Base-by-base conservation (phyloP, 2,888 invertebrate genomes). In the Euplagia quadripunctaria region DNA sequence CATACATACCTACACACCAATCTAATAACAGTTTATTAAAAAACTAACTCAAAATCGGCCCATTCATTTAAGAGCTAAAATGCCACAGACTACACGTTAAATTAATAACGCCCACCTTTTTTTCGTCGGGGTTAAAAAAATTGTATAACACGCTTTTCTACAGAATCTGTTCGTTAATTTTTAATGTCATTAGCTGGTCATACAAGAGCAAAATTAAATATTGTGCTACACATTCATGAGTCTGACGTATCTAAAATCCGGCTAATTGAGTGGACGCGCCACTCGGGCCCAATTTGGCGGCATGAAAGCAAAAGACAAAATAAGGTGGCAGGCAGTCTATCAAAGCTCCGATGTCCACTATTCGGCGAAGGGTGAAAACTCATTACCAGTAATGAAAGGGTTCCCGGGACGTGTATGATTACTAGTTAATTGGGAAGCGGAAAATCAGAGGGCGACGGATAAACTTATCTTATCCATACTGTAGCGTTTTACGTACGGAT, bases 331-430 rank as follows among this genome's bases (percentile, higher is more conserved):
- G 85, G 79, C 85, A 85, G 89, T 89, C 91, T 89, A 91, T 91
- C 88, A 91, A 89, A 90, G 92, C 91, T 89, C 90, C 89, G 89
- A 93, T 94, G 95, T 94, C 94, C 95, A 95, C 91, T 93, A 93
- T 91, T 90, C 91, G 89, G 79, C 88, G 92, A 92, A 94, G 95
- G 94, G 94, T 92, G 93, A 94, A 95, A 96, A 95, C 94, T 95
- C 94, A 95, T 95, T 95, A 94, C 90, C 90, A 89, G 89, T 94
- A 94, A 95, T 95, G 93, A 95, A 96, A 95, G 94, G 94, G 93
- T 90, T 90, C 91, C 91, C 89, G 90, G 90, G 91, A 91, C 93
- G 94, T 95, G 92, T 94, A 94, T 95, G 94, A 94, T 94, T 95
- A 95, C 95, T 91, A 91, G 93, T 93, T 95, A 95, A 96, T 95